Conservation (phyloP, 2,113 vertebrate genomes). For the Anolis sagrei region DNA sequence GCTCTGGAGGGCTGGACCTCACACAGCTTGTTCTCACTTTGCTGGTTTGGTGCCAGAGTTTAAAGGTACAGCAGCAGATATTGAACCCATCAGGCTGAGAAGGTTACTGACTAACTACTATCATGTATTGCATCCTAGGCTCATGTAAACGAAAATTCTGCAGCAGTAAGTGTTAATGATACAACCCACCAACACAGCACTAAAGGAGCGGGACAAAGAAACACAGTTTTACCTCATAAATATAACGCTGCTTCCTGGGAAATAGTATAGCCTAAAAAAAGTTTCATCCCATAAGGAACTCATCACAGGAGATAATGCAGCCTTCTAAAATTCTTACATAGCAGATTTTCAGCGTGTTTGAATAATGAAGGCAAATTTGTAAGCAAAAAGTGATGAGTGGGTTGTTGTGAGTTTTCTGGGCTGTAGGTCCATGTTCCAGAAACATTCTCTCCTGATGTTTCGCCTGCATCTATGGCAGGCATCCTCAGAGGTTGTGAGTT, state of each 20-base stretch:
- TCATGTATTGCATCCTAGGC: neutral
- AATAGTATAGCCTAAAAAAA: neutral
- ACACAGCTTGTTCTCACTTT: constrained; percentile 45
- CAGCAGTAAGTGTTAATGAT: neutral
- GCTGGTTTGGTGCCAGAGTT: constrained; percentile 61
- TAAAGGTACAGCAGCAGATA: constrained; percentile 74
- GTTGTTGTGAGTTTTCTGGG: no score
- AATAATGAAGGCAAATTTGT: neutral
- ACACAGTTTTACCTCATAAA: neutral
- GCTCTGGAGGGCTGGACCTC: constrained; percentile 59
- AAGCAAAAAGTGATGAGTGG: neutral
- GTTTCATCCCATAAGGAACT: no score
- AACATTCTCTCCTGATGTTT: no score
- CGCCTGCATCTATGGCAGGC: no score
- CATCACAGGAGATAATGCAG: neutral
- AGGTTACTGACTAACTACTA: constrained; percentile 36
- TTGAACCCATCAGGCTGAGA: constrained; percentile 8
- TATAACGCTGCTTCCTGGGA: neutral
- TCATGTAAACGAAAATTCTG: neutral
- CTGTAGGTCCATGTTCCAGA: no score
- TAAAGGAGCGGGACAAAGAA: neutral
- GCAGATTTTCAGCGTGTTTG: neutral
- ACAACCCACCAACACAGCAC: neutral
- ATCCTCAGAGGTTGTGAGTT: no score
- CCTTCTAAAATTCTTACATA: neutral